phyloP scores from a whole-genome alignment of 2,888 invertebrate species.

The Drosophila greeni region DNA sequence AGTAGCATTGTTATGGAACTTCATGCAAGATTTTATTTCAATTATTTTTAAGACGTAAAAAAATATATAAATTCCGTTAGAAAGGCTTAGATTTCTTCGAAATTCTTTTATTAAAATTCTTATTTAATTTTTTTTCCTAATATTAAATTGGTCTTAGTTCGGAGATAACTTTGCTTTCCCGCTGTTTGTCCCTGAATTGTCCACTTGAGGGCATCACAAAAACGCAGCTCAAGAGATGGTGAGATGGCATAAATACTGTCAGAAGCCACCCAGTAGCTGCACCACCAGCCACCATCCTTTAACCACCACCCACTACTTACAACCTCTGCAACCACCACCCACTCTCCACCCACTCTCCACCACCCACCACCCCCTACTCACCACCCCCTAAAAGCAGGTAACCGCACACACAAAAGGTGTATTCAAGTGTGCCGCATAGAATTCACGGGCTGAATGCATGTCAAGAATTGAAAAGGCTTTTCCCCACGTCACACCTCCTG shows the following conservation, averaged over 20 bases:
- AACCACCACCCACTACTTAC: no score
- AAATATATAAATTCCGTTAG: neutral
- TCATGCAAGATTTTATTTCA: neutral
- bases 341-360: no score
- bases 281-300: no score
- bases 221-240: neutral
- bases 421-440: constrained; percentile 59
- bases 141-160: neutral
- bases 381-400: constrained; percentile 15
- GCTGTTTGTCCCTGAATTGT: neutral
- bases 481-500: constrained; percentile 27
- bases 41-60: neutral
- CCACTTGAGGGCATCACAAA: neutral
- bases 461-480: constrained; percentile 47
- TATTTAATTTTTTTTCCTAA: neutral
- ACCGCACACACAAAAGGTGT: constrained; percentile 41
- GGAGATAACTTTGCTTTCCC: neutral
- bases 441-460: constrained; percentile 63
- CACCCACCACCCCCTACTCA: neutral
- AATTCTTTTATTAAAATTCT: no score
- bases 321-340: no score
- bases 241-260: constrained; percentile 1
- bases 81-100: neutral
- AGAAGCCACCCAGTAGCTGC: constrained; percentile 2
- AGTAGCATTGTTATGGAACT: neutral